phyloP scores from a whole-genome alignment of 2,797 vertebrate species.

The Tapirus indicus region DNA sequence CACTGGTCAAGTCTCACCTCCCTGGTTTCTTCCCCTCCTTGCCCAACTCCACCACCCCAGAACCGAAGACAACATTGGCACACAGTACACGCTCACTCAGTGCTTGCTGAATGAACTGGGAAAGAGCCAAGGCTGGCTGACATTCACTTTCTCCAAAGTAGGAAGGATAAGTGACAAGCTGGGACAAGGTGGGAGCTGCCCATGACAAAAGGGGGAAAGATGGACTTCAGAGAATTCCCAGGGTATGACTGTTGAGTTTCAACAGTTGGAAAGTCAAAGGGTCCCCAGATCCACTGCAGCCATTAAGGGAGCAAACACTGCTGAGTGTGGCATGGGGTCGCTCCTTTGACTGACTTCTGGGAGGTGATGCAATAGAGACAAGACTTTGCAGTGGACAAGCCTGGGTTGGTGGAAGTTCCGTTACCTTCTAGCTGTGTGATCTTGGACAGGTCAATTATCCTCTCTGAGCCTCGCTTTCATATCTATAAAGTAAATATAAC shows the following conservation, averaged over 20 bases:
- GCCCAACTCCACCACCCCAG: too few relatives aligned
- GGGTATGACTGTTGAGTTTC: neutral
- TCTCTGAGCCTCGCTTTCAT: neutral
- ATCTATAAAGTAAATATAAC: neutral
- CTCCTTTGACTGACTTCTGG: neutral
- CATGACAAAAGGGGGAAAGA: too few relatives aligned
- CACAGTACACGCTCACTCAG: too few relatives aligned
- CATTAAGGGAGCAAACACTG: too few relatives aligned
- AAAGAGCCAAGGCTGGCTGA: neutral
- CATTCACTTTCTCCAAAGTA: neutral
- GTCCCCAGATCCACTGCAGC: too few relatives aligned
- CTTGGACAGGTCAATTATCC: neutral
- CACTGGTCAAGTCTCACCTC: neutral
- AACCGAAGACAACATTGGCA: neutral
- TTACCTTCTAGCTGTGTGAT: neutral
- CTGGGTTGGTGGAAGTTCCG: neutral
- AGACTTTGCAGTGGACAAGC: neutral
- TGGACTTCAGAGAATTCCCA: neutral
- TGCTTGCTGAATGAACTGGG: neutral
- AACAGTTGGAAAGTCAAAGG: neutral
- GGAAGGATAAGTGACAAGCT: neutral
- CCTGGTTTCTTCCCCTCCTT: neutral
- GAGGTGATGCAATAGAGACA: neutral
- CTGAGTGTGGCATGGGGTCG: accelerated
- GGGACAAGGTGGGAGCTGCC: neutral